Evolutionary conservation across 2,797 vertebrate genomes (phyloP), one percentile per base, ranked within the genome.

Genomic region (Lutjanus campechanus): DNA sequence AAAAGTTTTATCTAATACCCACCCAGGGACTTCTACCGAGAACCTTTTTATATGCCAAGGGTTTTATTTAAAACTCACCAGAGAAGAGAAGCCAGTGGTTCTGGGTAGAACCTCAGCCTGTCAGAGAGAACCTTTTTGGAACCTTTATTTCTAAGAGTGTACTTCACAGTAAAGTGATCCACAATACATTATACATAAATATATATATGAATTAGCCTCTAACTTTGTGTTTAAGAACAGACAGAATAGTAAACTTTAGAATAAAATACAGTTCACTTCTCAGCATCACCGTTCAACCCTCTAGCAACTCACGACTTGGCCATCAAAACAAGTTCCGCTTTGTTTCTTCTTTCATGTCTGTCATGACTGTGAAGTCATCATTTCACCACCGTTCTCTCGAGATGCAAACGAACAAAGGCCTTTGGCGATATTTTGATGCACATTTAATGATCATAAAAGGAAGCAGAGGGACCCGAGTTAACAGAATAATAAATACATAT

Each of bases 401-500:
- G 47, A 54, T 43, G 54, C 44, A 71, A 63, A 75, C 70, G 54
- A 64, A 70, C 20, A 60, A 63, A 49, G 1, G 47, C 85, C 61
- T 55, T 15, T 5, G 13, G 70, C 62, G 8, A 9, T 49, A 51
- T 59, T 5, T 25, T 5, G 54, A 36, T 56, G 7, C 36, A 69
- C 50, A 66, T 73, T 58, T 80, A 65, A 69, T 25, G 54, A 66
- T 47, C 22, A 16, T 7, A 16, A 58, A 67, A 58, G 16, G 25
- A 25, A 51, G 11, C 29, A 76, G 22, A 4, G 40, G 25, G 17
- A 16, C 44, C 1, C 25, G 25, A 25, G 25, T 25, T 25, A 25
- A 25, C 29, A 36, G 29, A 36, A 36, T 36, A 36, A 36, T 2
- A 36, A 36, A 36, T 36, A 36, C 29, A 36, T 36, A 36, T 36